Percentiles rank a stretch among this genome's conserved stretches.
Conservation (phyloP, 2,797 vertebrate species). For the Lemur catta region DNA sequence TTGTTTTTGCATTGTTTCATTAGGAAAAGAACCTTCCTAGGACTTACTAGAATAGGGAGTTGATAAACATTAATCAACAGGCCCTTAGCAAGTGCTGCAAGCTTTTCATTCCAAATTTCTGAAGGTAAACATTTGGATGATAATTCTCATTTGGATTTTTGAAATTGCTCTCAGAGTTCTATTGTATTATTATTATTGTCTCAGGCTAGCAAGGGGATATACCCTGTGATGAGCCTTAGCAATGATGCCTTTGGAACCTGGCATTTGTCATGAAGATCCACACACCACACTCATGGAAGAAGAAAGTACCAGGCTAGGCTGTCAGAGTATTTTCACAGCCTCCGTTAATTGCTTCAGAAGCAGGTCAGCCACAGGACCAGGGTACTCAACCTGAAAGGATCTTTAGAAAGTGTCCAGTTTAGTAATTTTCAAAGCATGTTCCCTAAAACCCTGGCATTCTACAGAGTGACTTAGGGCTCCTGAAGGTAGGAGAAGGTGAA, state of each 20-base stretch:
- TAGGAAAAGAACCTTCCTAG: background rate
- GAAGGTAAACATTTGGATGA: background rate
- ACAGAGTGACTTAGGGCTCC: background rate
- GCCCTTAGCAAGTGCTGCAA: background rate
- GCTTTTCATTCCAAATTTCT: background rate
- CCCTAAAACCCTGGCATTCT: background rate
- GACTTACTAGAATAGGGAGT: background rate
- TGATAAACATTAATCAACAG: background rate
- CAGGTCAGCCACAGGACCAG: background rate
- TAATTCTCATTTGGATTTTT: background rate
- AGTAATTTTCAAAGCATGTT: background rate
- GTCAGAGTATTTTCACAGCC: background rate
- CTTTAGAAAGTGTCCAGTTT: background rate
- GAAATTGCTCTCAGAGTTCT: background rate
- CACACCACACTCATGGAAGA: rapidly evolving
- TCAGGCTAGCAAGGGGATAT: too few relatives aligned
- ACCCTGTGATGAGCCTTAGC: background rate
- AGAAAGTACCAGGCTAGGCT: background rate
- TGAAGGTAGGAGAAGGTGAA: background rate
- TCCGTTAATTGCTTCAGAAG: background rate
- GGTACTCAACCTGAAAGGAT: background rate
- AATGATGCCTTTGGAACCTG: background rate
- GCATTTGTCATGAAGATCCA: background rate
- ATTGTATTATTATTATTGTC: background rate
- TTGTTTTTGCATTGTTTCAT: background rate